Evolutionary conservation across 1,140 invertebrate genomes (phyloP).

Genomic region (Triops cancriformis): DNA sequence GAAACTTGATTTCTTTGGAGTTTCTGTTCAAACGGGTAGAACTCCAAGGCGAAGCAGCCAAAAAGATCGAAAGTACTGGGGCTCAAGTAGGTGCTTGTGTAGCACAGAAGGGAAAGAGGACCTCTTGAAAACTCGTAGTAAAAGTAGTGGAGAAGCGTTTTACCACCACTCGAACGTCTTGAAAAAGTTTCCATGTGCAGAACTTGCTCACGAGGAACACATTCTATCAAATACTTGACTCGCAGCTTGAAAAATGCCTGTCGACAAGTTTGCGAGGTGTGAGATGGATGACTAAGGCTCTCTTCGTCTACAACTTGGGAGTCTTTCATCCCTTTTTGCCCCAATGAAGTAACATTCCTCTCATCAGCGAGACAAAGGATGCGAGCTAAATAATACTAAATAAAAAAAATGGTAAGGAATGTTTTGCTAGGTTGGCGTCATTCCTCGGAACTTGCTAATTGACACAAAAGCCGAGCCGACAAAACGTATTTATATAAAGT

Average conservation of each 20-base stretch:
- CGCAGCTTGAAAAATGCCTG: not conserved
- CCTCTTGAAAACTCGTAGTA: constrained; percentile 6
- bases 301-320: not conserved
- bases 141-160: not conserved
- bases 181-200: not conserved
- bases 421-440: not conserved
- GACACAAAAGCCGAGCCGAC: not conserved
- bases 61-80: not conserved
- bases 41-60: not conserved
- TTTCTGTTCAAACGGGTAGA: too few species aligned
- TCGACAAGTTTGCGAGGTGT: constrained; percentile 8
- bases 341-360: not conserved
- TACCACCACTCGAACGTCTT: not conserved
- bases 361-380: not conserved
- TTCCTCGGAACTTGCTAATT: not conserved
- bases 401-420: not conserved
- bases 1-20: too few species aligned
- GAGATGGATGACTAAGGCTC: constrained; percentile 1
- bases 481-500: not conserved
- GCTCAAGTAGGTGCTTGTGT: not conserved
- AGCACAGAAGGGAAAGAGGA: not conserved
- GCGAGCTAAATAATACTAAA: not conserved
- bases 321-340: not conserved
- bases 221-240: constrained; percentile 1
- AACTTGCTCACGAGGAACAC: not conserved